Evolutionary conservation across 2,888 invertebrate species (phyloP).

Genomic region (Amiota mariae): DNA sequence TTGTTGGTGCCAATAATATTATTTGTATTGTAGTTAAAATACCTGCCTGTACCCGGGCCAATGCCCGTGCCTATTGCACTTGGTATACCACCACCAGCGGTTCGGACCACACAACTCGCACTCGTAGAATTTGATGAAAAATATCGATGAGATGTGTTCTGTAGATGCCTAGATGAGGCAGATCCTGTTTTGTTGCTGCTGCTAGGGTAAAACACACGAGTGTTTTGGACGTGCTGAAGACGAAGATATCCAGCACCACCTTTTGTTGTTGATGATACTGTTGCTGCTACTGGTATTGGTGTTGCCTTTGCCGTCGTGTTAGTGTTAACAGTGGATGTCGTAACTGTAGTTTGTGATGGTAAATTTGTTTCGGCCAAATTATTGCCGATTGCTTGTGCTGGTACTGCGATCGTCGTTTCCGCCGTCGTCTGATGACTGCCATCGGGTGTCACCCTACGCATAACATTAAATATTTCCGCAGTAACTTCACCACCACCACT

Average conservation of each 20-base stretch:
- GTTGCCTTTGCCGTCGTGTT: background rate
- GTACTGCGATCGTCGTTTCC: background rate
- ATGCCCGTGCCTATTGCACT: conserved; percentile 18
- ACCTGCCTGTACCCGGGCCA: background rate
- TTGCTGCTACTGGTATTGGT: background rate
- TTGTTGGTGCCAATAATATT: conserved; percentile 1
- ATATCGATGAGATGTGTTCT: conserved; percentile 20
- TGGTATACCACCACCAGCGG: conserved; percentile 39
- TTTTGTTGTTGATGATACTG: conserved; percentile 27
- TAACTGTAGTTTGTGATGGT: too few species aligned
- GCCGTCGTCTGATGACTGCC: conserved; percentile 58
- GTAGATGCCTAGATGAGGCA: conserved; percentile 17
- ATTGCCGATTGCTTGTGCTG: conserved; percentile 15
- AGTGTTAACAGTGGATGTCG: background rate
- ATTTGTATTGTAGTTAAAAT: background rate
- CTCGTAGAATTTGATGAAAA: conserved; percentile 20
- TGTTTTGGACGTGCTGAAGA: conserved; percentile 29
- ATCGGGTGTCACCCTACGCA: conserved; percentile 54
- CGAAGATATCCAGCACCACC: conserved; percentile 24
- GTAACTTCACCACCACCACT: conserved; percentile 31
- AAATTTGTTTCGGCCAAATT: too few species aligned
- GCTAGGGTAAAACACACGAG: conserved; percentile 1
- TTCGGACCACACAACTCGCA: conserved; percentile 42
- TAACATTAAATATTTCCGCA: conserved; percentile 47
- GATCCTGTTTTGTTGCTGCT: conserved; percentile 13